Conservation (phyloP, 1,140 invertebrate genomes). For the Halesus radiatus region DNA sequence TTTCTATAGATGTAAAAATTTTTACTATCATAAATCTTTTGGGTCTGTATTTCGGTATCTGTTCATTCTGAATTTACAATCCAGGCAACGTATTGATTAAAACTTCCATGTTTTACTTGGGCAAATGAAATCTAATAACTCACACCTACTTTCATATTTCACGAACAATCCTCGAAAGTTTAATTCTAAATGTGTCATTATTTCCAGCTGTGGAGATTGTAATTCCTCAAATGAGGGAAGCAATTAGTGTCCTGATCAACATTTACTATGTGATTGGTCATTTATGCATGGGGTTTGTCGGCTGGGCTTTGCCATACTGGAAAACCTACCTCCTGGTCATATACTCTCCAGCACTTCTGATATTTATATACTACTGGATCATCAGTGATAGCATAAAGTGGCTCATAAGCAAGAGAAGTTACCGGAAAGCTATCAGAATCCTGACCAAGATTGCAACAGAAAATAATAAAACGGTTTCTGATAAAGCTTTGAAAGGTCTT, state of each 20-base stretch:
- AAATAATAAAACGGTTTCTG: conserved; percentile 75
- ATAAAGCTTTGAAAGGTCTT: conserved; percentile 69
- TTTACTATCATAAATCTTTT: too few species aligned
- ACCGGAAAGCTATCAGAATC: conserved; percentile 74
- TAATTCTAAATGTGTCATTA: neutral
- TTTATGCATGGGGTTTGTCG: conserved; percentile 70
- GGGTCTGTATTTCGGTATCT: neutral
- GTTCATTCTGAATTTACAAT: neutral
- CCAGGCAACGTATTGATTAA: neutral
- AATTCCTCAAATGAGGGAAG: neutral
- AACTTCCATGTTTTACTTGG: neutral
- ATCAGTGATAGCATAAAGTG: conserved; percentile 73
- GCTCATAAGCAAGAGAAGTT: conserved; percentile 76
- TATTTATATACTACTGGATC: conserved; percentile 64
- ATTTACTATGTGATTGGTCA: conserved; percentile 74
- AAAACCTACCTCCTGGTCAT: conserved; percentile 70
- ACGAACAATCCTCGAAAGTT: neutral
- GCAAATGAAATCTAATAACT: neutral
- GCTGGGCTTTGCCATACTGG: conserved; percentile 75
- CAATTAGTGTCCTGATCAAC: conserved; percentile 54
- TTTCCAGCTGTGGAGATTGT: conserved; percentile 24
- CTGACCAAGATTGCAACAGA: conserved; percentile 74
- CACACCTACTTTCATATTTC: neutral
- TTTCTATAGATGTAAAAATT: too few species aligned
- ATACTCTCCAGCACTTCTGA: conserved; percentile 70